Base-by-base conservation (phyloP, 2,888 invertebrate species). In the Aleiodes leptofemur region DNA sequence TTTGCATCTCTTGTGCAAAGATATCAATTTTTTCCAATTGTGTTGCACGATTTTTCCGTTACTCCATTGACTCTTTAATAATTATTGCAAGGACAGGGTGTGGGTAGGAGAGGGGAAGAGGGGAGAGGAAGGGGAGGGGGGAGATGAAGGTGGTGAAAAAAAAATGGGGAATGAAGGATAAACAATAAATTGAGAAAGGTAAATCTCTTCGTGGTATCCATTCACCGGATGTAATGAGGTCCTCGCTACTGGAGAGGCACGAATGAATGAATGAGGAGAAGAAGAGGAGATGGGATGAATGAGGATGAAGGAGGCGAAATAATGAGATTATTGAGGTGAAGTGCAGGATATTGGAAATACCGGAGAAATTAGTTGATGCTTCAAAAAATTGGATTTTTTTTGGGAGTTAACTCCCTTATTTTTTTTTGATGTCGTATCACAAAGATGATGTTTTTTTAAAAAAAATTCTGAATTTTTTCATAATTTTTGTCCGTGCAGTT, bases 311-410 rank as follows among this genome's bases (percentile, higher is more conserved):
- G 64, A 73, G 48, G 51, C 29, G 13, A 68, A 68, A 51, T 68
- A 51, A 68, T 68, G 68, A 34, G 68, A 51, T 68, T 51, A 68
- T 68, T 68, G 53, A 74, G 72, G 69, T 57, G 73, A 73, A 53
- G 84, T 84, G 86, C 88, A 88, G 88, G 88, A 89, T 89, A 89
- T 89, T 89, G 88, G 87, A 88, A 89, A 89, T 88, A 87, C 88
- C 86, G 84, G 83, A 83, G 82, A 86, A 84, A 87, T 86, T 85
- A 88, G 88, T 88, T 83, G 85, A 79, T 80, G 71, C 77, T 75
- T 69, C 51, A 68, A 72, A 78, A 73, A 74, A 71, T 71, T 69
- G 72, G 69, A 43, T 43, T 43, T 85, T 76, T 80, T 81, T 85
- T 23, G 23, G 23, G 2, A 23, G 23, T 23, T 1, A 23, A 2